These are phyloP conservation scores for Condylostylus longicornis DNA, from an alignment of 1,140 invertebrate genomes.

Conservation along the genomic window DNA sequence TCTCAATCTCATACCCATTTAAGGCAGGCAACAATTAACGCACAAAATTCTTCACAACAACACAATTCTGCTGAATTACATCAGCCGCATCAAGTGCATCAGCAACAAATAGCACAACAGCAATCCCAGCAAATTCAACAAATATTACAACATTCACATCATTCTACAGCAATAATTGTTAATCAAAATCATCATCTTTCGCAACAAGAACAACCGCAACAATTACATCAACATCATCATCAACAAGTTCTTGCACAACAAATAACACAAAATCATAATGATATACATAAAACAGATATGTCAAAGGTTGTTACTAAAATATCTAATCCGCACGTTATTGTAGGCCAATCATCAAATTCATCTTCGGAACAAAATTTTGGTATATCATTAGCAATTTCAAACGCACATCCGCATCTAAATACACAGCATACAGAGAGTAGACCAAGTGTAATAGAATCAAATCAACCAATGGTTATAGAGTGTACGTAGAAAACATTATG, in stretches of 20 bases:
- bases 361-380: slow-evolving; percentile 27
- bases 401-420: slow-evolving; percentile 31
- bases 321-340: slow-evolving; percentile 10
- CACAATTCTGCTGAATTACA: slow-evolving; percentile 21
- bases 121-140: slow-evolving; percentile 6
- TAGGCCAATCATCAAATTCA: slow-evolving; percentile 19
- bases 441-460: slow-evolving; percentile 69
- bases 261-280: background rate
- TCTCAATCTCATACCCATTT: slow-evolving; percentile 15
- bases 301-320: slow-evolving; percentile 7
- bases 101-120: slow-evolving; percentile 45
- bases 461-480: slow-evolving; percentile 72
- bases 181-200: background rate
- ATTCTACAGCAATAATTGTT: slow-evolving; percentile 1
- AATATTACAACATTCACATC: slow-evolving; percentile 6
- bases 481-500: slow-evolving; percentile 47
- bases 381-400: slow-evolving; percentile 25
- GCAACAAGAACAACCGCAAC: slow-evolving; percentile 10
- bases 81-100: slow-evolving; percentile 36
- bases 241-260: background rate
- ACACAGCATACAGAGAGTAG: slow-evolving; percentile 47
- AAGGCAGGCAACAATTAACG: slow-evolving; percentile 16
- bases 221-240: slow-evolving; percentile 12
- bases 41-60: slow-evolving; percentile 7
- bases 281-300: too few relatives aligned